phyloP scores from a whole-genome alignment of 1,140 invertebrate species.

The Plutomurus gul region DNA sequence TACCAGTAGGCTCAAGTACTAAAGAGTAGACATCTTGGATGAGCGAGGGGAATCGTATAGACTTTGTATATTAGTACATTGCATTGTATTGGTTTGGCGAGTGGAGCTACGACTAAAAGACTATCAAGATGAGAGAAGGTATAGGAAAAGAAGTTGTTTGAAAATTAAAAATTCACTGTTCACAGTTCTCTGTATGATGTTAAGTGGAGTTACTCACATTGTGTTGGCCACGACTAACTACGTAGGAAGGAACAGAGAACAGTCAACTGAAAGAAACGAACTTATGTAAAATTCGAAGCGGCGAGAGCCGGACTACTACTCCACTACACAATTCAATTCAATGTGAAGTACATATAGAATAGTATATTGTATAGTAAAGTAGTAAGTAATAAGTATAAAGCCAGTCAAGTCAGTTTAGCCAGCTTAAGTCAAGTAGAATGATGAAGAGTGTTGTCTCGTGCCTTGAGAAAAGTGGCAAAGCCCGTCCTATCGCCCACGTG shows the following conservation, averaged over 20 bases:
- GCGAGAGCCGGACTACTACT: too few relatives aligned
- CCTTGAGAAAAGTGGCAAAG: conserved; percentile 50
- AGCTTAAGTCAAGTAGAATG: background rate
- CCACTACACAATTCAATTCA: too few relatives aligned
- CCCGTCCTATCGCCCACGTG: conserved; percentile 51
- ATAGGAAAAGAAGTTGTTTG: conserved; percentile 12
- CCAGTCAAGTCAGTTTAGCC: background rate
- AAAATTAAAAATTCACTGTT: background rate
- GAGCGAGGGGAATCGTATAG: background rate
- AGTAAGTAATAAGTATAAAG: background rate
- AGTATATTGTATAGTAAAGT: background rate
- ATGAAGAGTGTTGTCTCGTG: conserved; percentile 43
- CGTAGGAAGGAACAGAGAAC: too few relatives aligned
- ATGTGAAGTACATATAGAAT: background rate
- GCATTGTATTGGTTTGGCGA: conserved; percentile 3
- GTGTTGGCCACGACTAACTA: too few relatives aligned
- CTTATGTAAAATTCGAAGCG: too few relatives aligned
- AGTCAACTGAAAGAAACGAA: too few relatives aligned
- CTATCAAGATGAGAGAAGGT: background rate
- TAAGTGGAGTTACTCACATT: too few relatives aligned
- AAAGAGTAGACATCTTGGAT: conserved; percentile 4
- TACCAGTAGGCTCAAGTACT: too few relatives aligned
- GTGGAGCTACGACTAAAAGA: conserved; percentile 1
- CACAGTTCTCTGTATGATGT: background rate
- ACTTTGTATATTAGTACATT: background rate